Percentiles rank a stretch among this genome's conserved stretches.
Conservation (phyloP, 2,888 invertebrate genomes). For the Drosophila kanekoi region DNA sequence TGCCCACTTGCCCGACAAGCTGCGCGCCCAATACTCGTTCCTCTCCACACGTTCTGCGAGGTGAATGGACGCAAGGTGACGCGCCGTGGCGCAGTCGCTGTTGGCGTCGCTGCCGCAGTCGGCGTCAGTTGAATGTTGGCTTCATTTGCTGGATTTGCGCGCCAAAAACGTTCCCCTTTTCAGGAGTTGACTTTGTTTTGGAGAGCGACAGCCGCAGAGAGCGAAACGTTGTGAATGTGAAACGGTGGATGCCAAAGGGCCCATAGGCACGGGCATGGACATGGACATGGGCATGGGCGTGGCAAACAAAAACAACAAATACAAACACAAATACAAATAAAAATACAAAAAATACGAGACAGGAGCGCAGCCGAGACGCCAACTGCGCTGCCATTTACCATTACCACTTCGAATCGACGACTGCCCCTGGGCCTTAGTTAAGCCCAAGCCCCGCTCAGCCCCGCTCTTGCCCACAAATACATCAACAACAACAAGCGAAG, state of each 20-base stretch:
- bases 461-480: neutral
- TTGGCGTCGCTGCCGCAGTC: conserved; percentile 41
- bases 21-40: conserved; percentile 28
- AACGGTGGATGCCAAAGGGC: conserved; percentile 53
- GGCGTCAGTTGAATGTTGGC: conserved; percentile 47
- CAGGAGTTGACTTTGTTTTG: conserved; percentile 67
- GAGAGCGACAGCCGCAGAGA: conserved; percentile 26
- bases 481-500: conserved; percentile 8
- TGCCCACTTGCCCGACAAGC: neutral
- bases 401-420: conserved; percentile 54
- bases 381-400: conserved; percentile 46
- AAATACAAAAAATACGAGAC: conserved; percentile 46
- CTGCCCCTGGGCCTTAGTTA: conserved; percentile 30
- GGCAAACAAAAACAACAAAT: conserved; percentile 29
- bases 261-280: conserved; percentile 19
- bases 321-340: too few relatives aligned
- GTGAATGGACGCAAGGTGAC: conserved; percentile 79
- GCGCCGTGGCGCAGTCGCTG: conserved; percentile 40
- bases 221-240: conserved; percentile 52
- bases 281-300: conserved; percentile 55
- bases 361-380: conserved; percentile 71
- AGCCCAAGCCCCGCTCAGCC: neutral
- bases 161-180: conserved; percentile 73
- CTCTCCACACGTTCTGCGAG: conserved; percentile 54
- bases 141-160: conserved; percentile 65